Percentiles rank a stretch among this genome's conserved stretches.
Evolutionary conservation across 1,140 invertebrate genomes (phyloP).

Genomic region (Saccostrea cuccullata): DNA sequence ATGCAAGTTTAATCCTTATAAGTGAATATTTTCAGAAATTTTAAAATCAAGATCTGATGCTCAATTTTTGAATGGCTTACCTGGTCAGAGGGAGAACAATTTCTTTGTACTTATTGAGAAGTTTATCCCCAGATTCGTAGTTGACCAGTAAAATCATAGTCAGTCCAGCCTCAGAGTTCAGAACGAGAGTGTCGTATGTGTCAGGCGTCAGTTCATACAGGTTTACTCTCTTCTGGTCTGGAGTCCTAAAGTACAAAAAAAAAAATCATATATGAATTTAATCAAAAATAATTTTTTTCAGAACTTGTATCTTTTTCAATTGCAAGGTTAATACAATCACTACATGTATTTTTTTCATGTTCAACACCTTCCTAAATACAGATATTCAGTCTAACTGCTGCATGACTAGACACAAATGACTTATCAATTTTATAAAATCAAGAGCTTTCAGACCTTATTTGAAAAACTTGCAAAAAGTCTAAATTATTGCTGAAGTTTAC

Average conservation of each 20-base stretch:
- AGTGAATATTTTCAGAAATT: constrained; percentile 67
- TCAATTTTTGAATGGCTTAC: constrained; percentile 77
- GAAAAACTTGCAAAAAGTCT: no score
- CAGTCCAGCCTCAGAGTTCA: constrained; percentile 94
- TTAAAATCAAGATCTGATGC: no score
- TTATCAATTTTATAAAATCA: no score
- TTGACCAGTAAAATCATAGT: constrained; percentile 95
- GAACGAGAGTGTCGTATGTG: constrained; percentile 96
- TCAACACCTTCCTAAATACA: no score
- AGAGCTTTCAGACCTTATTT: no score
- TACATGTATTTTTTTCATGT: no score
- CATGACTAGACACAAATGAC: no score
- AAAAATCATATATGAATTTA: neutral
- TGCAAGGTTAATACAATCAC: no score
- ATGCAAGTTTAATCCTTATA: neutral
- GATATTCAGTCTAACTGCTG: no score
- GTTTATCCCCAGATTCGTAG: constrained; percentile 89
- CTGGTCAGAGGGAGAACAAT: constrained; percentile 96
- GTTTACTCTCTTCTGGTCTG: constrained; percentile 74
- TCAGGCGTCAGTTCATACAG: constrained; percentile 95
- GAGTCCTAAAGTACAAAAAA: constrained; percentile 59
- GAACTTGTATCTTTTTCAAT: no score
- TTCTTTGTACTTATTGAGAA: constrained; percentile 94
- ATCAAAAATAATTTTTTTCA: no score
- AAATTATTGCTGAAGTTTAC: no score